Evolutionary conservation across 2,888 invertebrate genomes (phyloP).

Genomic region (Leptura quadrifasciata): DNA sequence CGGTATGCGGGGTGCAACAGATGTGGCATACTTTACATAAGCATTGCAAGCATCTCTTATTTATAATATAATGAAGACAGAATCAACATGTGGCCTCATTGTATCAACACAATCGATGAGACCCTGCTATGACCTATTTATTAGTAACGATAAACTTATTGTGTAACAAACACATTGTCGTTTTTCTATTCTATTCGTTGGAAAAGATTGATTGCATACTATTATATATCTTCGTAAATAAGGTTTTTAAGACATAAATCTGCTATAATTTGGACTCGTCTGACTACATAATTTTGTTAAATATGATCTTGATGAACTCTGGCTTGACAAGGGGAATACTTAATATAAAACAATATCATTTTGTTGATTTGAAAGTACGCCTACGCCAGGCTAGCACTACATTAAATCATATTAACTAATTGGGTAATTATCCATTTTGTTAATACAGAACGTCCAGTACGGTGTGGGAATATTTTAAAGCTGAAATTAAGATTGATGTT

Average conservation of each 20-base stretch:
- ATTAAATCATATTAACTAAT: constrained; percentile 24
- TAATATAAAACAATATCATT: background rate
- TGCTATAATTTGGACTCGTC: background rate
- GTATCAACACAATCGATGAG: constrained; percentile 3
- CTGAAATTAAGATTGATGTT: constrained; percentile 22
- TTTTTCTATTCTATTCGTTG: background rate
- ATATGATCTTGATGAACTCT: too few relatives aligned
- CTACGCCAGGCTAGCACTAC: background rate
- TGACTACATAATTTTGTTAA: too few relatives aligned
- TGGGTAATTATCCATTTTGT: constrained; percentile 19
- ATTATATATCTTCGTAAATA: background rate
- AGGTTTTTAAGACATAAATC: background rate
- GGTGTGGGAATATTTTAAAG: constrained; percentile 14
- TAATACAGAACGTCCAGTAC: background rate
- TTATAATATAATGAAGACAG: background rate
- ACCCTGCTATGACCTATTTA: background rate
- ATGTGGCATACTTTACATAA: too few relatives aligned
- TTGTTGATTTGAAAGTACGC: constrained; percentile 10
- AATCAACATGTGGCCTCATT: background rate
- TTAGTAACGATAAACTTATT: background rate
- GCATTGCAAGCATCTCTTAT: background rate
- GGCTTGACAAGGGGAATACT: too few relatives aligned
- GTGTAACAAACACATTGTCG: background rate
- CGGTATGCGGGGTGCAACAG: background rate
- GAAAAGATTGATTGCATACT: background rate